Evolutionary conservation across 30 jellyfish, hydroid and myxozoan species (phyloP).

Genomic region (Aurelia sp.): DNA sequence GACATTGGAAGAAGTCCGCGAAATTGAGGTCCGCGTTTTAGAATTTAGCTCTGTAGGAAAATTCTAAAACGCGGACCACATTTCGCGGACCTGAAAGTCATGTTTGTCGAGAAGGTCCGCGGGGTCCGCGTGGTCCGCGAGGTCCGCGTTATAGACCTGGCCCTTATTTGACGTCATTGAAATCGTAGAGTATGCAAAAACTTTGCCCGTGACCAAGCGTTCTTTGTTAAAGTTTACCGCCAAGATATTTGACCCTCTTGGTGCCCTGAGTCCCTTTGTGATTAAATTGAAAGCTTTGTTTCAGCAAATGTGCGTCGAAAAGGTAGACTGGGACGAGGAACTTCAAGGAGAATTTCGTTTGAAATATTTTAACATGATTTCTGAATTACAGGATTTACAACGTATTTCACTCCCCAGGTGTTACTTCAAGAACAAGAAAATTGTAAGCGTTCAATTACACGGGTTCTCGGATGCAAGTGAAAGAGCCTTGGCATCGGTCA

Average conservation of each 20-base stretch:
- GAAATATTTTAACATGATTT: background rate
- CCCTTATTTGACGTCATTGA: too few relatives aligned
- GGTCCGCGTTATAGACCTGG: too few relatives aligned
- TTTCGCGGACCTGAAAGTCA: too few relatives aligned
- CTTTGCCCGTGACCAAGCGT: too few relatives aligned
- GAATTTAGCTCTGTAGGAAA: too few relatives aligned
- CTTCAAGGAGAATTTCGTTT: constrained; percentile 3
- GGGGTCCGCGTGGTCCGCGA: too few relatives aligned
- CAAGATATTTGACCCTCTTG: constrained; percentile 17
- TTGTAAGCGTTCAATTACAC: constrained; percentile 2
- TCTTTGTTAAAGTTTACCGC: constrained; percentile 5
- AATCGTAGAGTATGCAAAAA: too few relatives aligned
- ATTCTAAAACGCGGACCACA: too few relatives aligned
- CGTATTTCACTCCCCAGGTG: constrained; percentile 10
- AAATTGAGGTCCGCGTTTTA: too few relatives aligned
- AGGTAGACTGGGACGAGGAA: constrained; percentile 1
- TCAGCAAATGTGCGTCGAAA: background rate
- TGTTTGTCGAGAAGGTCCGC: too few relatives aligned
- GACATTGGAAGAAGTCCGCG: too few relatives aligned
- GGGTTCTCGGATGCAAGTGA: constrained; percentile 12
- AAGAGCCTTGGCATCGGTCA: constrained; percentile 2
- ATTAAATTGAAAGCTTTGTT: background rate
- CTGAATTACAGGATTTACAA: constrained; percentile 5
- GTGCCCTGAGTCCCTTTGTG: constrained; percentile 11
- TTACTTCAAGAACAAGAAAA: background rate